Percentiles rank a stretch among this genome's conserved stretches.
Evolutionary conservation across 2,113 vertebrate genomes (phyloP).

Genomic region (Probosciger aterrimus): DNA sequence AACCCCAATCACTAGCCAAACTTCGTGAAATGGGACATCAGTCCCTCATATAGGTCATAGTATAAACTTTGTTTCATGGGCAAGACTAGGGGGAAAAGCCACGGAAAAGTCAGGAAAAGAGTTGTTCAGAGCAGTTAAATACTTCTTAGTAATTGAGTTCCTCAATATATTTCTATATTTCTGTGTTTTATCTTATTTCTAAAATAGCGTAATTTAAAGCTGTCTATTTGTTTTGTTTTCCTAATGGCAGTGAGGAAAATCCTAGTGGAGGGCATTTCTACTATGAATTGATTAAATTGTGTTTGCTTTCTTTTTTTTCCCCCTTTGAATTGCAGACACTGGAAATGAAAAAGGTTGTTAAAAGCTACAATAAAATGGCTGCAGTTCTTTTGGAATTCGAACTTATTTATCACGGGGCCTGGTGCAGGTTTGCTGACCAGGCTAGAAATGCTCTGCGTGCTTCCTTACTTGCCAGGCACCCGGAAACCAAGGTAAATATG

Average conservation of each 20-base stretch:
- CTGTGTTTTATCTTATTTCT: not conserved
- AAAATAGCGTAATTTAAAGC: not conserved
- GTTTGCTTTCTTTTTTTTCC: not conserved
- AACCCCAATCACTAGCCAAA: not conserved
- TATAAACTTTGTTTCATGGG: not conserved
- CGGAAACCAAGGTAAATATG: slow-evolving; percentile 72
- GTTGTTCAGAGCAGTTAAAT: not conserved
- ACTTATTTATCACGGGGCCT: slow-evolving; percentile 73
- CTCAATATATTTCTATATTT: not conserved
- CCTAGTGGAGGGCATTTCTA: not conserved
- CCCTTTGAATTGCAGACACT: slow-evolving; percentile 42
- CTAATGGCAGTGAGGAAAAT: not conserved
- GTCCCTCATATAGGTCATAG: not conserved
- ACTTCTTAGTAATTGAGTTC: not conserved
- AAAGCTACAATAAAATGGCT: slow-evolving; percentile 79
- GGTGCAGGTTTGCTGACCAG: slow-evolving; percentile 72
- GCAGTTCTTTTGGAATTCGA: slow-evolving; percentile 79
- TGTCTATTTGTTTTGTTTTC: not conserved
- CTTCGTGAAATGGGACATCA: not conserved
- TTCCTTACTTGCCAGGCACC: slow-evolving; percentile 70
- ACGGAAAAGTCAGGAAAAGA: not conserved
- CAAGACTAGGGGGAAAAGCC: not conserved
- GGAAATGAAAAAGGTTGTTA: slow-evolving; percentile 77
- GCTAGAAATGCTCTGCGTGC: slow-evolving; percentile 65
- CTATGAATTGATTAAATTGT: not conserved